phyloP scores from a whole-genome alignment of 2,797 vertebrate genomes.

The Rhodeus uyekii region DNA sequence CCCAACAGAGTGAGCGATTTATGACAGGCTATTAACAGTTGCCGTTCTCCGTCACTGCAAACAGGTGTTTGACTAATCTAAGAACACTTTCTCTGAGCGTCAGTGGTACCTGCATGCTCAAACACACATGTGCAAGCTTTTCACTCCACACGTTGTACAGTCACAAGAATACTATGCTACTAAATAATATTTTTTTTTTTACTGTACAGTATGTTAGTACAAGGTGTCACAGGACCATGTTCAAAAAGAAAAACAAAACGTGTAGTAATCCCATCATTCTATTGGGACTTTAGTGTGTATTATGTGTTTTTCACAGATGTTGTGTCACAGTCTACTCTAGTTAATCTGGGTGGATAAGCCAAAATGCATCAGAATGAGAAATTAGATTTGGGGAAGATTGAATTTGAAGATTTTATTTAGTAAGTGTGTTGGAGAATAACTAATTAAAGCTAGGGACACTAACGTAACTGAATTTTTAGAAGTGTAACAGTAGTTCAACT shows the following conservation, averaged over 20 bases:
- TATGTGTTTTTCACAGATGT: neutral
- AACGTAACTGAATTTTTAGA: neutral
- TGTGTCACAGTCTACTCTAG: neutral
- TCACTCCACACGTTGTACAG: neutral
- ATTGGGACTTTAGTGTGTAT: neutral
- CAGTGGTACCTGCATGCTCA: neutral
- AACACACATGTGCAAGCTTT: neutral
- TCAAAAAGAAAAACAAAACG: neutral
- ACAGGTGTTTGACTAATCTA: conserved; percentile 77
- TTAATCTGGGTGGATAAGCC: neutral
- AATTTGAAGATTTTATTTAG: conserved; percentile 45
- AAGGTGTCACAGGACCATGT: neutral
- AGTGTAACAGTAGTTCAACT: neutral
- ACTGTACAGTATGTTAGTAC: neutral
- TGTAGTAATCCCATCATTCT: neutral
- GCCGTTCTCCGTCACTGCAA: conserved; percentile 70
- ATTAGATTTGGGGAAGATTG: conserved; percentile 49
- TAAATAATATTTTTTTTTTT: neutral
- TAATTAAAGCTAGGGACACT: neutral
- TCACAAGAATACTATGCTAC: neutral
- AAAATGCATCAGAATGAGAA: neutral
- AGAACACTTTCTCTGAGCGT: conserved; percentile 47
- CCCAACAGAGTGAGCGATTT: conserved; percentile 78
- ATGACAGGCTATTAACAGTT: conserved; percentile 74
- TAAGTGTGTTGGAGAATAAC: neutral